Evolutionary conservation across 2,888 invertebrate species (phyloP).

Genomic region (Chrysolina oricalcia): DNA sequence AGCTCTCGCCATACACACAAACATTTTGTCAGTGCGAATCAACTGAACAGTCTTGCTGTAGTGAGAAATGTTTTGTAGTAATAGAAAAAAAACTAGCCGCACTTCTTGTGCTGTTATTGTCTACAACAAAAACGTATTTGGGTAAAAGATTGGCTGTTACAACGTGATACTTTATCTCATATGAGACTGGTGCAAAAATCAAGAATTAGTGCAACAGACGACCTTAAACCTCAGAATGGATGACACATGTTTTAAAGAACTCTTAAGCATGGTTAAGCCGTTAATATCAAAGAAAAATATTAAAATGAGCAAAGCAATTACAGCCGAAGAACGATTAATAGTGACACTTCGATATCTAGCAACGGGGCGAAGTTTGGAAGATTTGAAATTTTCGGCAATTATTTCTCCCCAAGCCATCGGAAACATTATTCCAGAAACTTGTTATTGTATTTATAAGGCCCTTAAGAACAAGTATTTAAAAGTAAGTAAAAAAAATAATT

Average conservation of each 20-base stretch:
- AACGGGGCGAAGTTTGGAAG: conserved; percentile 29
- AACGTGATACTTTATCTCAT: conserved; percentile 40
- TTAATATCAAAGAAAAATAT: conserved; percentile 34
- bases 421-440: conserved; percentile 33
- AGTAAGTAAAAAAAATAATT: conserved; percentile 25
- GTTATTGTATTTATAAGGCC: conserved; percentile 23
- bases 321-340: conserved; percentile 26
- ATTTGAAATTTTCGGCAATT: conserved; percentile 22
- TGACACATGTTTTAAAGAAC: conserved; percentile 31
- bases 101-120: conserved; percentile 38
- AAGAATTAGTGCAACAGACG: conserved; percentile 37
- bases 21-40: conserved; percentile 39
- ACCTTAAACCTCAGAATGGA: conserved; percentile 33
- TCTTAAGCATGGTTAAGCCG: conserved; percentile 24
- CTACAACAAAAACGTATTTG: conserved; percentile 35
- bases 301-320: conserved; percentile 28
- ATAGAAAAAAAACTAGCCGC: conserved; percentile 28
- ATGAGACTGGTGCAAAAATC: conserved; percentile 34
- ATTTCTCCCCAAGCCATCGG: conserved; percentile 13
- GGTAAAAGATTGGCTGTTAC: conserved; percentile 40
- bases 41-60: conserved; percentile 22
- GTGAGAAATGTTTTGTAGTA: conserved; percentile 28
- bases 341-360: conserved; percentile 33
- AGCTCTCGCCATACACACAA: conserved; percentile 38
- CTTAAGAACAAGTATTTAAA: conserved; percentile 25